Conservation (phyloP, 2,113 vertebrate genomes). For the Grammomys surdaster region DNA sequence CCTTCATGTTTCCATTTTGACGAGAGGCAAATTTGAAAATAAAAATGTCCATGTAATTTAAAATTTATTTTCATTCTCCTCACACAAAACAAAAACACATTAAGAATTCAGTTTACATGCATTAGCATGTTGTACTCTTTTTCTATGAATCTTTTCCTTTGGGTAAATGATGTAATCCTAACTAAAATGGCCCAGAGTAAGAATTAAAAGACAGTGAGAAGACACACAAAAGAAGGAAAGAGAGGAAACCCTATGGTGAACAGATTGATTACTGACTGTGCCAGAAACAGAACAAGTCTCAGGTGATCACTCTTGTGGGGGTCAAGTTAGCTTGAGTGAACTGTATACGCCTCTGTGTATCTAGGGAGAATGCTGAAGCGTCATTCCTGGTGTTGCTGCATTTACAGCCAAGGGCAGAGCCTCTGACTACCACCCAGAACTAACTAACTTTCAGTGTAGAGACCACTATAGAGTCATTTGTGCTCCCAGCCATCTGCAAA, state of each 20-base stretch:
- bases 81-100: not conserved
- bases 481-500: constrained; percentile 9
- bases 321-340: not conserved
- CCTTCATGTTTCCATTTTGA: not conserved
- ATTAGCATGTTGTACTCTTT: constrained; percentile 24
- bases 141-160: constrained; percentile 46
- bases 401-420: not conserved
- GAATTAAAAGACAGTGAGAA: constrained; percentile 27
- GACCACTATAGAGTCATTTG: constrained; percentile 7
- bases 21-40: constrained; percentile 49
- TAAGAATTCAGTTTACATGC: constrained; percentile 19
- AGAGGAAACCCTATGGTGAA: not conserved
- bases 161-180: constrained; percentile 33
- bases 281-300: not conserved
- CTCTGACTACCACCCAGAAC: not conserved
- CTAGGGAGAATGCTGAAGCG: not conserved
- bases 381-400: not conserved
- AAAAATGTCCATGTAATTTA: constrained; percentile 1
- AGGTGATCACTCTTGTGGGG: not conserved
- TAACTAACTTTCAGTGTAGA: constrained; percentile 8
- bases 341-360: not conserved
- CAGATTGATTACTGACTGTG: not conserved
- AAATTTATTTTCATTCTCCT: constrained; percentile 4
- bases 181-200: constrained; percentile 24
- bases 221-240: constrained; percentile 1